Percentiles rank a stretch among this genome's conserved stretches.
phyloP scores from a whole-genome alignment of 2,113 vertebrate genomes.

The Puntigrus tetrazona region DNA sequence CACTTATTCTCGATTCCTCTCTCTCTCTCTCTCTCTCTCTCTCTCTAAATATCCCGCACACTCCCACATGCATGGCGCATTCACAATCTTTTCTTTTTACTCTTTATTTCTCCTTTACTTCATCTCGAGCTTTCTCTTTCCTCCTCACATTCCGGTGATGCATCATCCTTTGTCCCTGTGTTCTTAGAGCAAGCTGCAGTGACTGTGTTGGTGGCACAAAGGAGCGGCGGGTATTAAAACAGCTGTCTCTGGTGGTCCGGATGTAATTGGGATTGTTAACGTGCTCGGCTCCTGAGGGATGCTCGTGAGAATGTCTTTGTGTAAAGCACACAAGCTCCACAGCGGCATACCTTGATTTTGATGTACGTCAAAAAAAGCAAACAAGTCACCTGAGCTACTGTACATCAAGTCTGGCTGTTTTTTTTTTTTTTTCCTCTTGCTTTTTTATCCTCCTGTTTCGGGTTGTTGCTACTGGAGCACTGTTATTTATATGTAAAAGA shows the following conservation, averaged over 20 bases:
- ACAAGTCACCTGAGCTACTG: constrained; percentile 72
- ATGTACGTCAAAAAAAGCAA: constrained; percentile 68
- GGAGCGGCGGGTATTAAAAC: constrained; percentile 78
- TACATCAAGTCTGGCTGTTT: constrained; percentile 68
- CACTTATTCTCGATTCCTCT: constrained; percentile 27
- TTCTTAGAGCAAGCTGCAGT: constrained; percentile 59
- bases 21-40: constrained; percentile 54
- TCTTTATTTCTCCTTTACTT: constrained; percentile 40
- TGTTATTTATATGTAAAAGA: constrained; percentile 64
- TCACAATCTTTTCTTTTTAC: constrained; percentile 25
- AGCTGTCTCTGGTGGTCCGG: constrained; percentile 80
- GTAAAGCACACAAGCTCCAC: constrained; percentile 76
- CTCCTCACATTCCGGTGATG: constrained; percentile 34
- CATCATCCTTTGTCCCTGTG: constrained; percentile 52
- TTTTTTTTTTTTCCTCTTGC: constrained; percentile 40
- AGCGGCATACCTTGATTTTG: constrained; percentile 70
- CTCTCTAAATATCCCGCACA: constrained; percentile 32
- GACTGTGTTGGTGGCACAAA: constrained; percentile 74
- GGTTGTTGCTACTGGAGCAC: constrained; percentile 56
- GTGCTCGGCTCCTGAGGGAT: constrained; percentile 78
- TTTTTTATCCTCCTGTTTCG: constrained; percentile 32
- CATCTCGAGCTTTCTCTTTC: constrained; percentile 54
- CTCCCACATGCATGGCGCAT: constrained; percentile 1
- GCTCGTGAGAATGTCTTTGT: constrained; percentile 73
- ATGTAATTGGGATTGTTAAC: constrained; percentile 85